A percentile compares a stretch with the other conserved stretches of the same genome.
Evolutionary conservation across 2,888 invertebrate species (phyloP).

Genomic region (Andricus quercusramuli): DNA sequence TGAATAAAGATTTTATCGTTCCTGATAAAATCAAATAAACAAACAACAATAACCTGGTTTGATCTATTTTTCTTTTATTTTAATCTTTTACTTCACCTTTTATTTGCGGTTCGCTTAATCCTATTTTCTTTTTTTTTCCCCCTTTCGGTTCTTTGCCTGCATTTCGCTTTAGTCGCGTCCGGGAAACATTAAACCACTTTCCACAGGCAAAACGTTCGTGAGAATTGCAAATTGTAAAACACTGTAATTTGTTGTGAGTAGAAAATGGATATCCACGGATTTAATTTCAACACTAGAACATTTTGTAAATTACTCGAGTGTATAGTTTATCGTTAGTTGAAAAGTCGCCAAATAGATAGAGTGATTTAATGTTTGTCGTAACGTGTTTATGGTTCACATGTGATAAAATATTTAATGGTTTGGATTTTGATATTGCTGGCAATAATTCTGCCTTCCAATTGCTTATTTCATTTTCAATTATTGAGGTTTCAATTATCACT

Average conservation of each 20-base stretch:
- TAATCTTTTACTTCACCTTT: neutral
- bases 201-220: conserved; percentile 20
- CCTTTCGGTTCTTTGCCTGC: conserved; percentile 12
- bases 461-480: too few relatives aligned
- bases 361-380: neutral
- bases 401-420: neutral
- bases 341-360: neutral
- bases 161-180: conserved; percentile 31
- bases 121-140: neutral
- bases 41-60: neutral
- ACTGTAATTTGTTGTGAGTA: conserved; percentile 27
- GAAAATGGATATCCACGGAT: conserved; percentile 31
- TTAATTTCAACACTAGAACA: conserved; percentile 26
- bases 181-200: conserved; percentile 34
- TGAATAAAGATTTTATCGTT: neutral
- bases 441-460: too few relatives aligned
- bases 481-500: neutral
- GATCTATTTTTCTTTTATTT: neutral
- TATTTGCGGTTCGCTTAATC: neutral
- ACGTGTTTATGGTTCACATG: neutral
- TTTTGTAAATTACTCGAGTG: conserved; percentile 14
- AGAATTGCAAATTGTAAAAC: conserved; percentile 29
- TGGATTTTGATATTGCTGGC: neutral
- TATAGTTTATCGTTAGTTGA: neutral
- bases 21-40: neutral